A percentile compares a stretch with the other conserved stretches of the same genome.
phyloP scores from a whole-genome alignment of 2,888 invertebrate species.

The Cloeon dipterum region DNA sequence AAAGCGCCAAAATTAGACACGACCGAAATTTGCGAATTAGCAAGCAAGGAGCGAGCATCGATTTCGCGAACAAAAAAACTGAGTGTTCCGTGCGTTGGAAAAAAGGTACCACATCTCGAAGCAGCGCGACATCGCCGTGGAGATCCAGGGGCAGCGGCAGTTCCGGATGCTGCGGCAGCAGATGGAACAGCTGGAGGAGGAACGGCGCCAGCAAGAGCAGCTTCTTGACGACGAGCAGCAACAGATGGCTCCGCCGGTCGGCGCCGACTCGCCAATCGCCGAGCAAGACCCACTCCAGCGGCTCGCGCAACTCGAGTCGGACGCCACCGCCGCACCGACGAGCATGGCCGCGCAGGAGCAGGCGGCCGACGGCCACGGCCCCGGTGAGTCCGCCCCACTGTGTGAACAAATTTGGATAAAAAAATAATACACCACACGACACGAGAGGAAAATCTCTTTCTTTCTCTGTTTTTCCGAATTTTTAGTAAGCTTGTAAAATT shows the following conservation, averaged over 20 bases:
- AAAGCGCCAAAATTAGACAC: too few species aligned
- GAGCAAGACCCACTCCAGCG: not conserved
- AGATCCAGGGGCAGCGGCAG: conserved; percentile 4
- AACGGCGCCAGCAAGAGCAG: conserved; percentile 6
- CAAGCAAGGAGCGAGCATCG: too few species aligned
- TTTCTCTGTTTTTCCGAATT: too few species aligned
- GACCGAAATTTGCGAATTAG: too few species aligned
- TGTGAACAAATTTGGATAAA: too few species aligned
- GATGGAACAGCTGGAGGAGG: conserved; percentile 4
- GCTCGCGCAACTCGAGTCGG: conserved; percentile 1
- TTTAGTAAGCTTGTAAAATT: too few species aligned
- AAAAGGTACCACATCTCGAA: conserved; percentile 22
- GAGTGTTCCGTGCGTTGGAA: too few species aligned
- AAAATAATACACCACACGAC: too few species aligned
- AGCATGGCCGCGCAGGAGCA: not conserved
- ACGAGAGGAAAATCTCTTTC: too few species aligned
- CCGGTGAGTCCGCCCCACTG: too few species aligned
- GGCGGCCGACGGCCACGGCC: not conserved
- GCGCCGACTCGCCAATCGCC: not conserved
- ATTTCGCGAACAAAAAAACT: too few species aligned
- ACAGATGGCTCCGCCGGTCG: conserved; percentile 19
- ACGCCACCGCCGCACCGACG: conserved; percentile 3
- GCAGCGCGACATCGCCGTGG: conserved; percentile 22
- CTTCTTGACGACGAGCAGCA: conserved; percentile 16
- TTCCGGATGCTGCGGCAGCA: conserved; percentile 1